Base-by-base conservation (phyloP, 1,140 invertebrate genomes). In the Eriocheir sinensis region DNA sequence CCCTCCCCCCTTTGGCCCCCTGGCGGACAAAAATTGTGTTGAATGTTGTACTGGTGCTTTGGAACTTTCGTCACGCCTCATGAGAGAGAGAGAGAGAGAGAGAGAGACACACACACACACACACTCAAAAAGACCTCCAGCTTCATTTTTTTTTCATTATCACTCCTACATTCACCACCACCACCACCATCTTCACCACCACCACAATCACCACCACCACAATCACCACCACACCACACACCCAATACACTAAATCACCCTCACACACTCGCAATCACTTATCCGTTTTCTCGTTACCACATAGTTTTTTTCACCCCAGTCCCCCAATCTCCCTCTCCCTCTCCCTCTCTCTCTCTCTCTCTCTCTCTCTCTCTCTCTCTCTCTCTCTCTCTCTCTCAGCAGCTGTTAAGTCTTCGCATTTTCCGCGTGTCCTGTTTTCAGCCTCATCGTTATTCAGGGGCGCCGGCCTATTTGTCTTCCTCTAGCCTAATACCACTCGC, bases 381-480 rank as follows among this genome's bases (percentile, higher is more conserved):
- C 80, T 41, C 85, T 86, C 83, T 48, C 80, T 53, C n/a, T 48
- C 27, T 93, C 36, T 93, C 86, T 83, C 81, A 48, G 17, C 91
- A 92, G 30, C 72, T 83, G 91, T 92, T 92, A 92, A 92, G 79
- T 83, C 91, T 92, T 92, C 91, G 79, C 32, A 80, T 92, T 83
- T 92, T 92, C 91, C 91, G 40, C 38, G 27, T 83, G 80, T 92
- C 91, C 79, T 81, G 83, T 92, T 92, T 79, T n/a, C 32, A 6
- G 36, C 38, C 80, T 92, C 91, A 92, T 92, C 91, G 91, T 92
- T 92, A 92, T 92, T 92, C 91, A 92, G 79, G 40, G 91, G 27
- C 34, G 36, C 21, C 3, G 89, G 72, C 80, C 91, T 81, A 83
- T 92, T 92, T 92, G 91, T 92, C 91, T 92, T 92, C 38, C 53